These are phyloP conservation scores for Cyclargus thomasi DNA, from an alignment of 1,140 invertebrate species.

Conservation along the genomic window DNA sequence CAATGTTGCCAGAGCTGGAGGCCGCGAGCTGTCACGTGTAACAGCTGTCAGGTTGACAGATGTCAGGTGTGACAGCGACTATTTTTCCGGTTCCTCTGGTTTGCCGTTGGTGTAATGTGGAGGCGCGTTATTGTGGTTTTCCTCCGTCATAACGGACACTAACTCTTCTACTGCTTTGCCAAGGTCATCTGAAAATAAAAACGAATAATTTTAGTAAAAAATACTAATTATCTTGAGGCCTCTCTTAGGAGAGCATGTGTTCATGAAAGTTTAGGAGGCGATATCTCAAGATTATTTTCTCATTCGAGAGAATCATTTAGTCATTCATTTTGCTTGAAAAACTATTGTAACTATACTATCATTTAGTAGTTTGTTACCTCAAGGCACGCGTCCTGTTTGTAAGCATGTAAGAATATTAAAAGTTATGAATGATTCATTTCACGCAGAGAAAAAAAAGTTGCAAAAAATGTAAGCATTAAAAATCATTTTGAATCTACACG, in stretches of 20 bases:
- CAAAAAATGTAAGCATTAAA: not conserved
- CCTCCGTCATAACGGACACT: constrained; percentile 91
- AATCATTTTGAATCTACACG: not conserved
- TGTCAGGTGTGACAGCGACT: constrained; percentile 20
- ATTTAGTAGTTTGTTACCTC: constrained; percentile 53
- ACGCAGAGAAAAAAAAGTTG: not conserved
- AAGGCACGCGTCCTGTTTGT: constrained; percentile 63
- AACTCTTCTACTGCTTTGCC: constrained; percentile 89
- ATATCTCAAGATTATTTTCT: not conserved
- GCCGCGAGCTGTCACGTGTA: constrained; percentile 23
- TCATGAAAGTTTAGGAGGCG: not conserved
- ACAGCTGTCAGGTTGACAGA: constrained; percentile 37
- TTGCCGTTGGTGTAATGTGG: constrained; percentile 66
- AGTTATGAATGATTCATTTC: constrained; percentile 17
- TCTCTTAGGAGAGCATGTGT: not conserved
- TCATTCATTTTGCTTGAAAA: too few relatives aligned
- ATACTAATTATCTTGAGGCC: too few relatives aligned
- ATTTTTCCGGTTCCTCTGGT: constrained; percentile 47
- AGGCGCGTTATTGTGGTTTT: constrained; percentile 60
- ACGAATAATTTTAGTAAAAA: not conserved
- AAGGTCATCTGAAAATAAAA: constrained; percentile 81
- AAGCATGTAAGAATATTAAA: constrained; percentile 20
- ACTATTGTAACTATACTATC: too few relatives aligned
- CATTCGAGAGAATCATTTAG: constrained; percentile 6
- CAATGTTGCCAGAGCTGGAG: constrained; percentile 52